Percentiles rank a stretch among this genome's conserved stretches.
Evolutionary conservation across 2,797 vertebrate genomes (phyloP).

Genomic region (Neoniphon sammara): DNA sequence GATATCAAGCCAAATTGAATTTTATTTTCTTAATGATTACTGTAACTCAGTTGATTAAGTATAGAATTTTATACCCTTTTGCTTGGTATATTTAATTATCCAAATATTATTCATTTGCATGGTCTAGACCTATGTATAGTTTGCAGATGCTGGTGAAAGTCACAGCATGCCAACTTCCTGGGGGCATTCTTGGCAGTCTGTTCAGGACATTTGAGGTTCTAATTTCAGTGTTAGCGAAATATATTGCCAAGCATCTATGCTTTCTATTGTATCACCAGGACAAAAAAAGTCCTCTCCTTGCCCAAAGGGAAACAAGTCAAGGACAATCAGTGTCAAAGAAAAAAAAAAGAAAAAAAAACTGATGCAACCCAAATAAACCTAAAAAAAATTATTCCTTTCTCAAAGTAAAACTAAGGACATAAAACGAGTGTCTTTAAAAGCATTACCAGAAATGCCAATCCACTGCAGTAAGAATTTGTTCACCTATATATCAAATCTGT

Average conservation of each 20-base stretch:
- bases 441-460: conserved; percentile 66
- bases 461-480: conserved; percentile 24
- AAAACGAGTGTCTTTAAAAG: conserved; percentile 65
- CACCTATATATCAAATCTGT: conserved; percentile 41
- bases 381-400: conserved; percentile 28
- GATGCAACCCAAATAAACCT: conserved; percentile 68
- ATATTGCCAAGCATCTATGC: conserved; percentile 53
- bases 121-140: conserved; percentile 30
- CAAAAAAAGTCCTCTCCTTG: conserved; percentile 63
- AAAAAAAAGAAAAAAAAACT: conserved; percentile 41
- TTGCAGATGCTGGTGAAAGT: conserved; percentile 53
- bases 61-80: conserved; percentile 59
- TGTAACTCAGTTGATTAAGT: conserved; percentile 67
- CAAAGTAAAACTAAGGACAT: conserved; percentile 54
- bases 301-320: conserved; percentile 68
- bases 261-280: conserved; percentile 65
- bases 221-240: conserved; percentile 66
- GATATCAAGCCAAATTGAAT: conserved; percentile 55
- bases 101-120: conserved; percentile 62
- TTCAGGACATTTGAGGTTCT: conserved; percentile 56
- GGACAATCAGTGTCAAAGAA: conserved; percentile 67
- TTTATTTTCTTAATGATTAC: conserved; percentile 57
- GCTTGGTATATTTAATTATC: conserved; percentile 66
- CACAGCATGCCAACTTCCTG: conserved; percentile 56
- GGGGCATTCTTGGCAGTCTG: conserved; percentile 37